These are phyloP conservation scores for Lithophane leautieri DNA, from an alignment of 2,888 invertebrate genomes.

Conservation along the genomic window DNA sequence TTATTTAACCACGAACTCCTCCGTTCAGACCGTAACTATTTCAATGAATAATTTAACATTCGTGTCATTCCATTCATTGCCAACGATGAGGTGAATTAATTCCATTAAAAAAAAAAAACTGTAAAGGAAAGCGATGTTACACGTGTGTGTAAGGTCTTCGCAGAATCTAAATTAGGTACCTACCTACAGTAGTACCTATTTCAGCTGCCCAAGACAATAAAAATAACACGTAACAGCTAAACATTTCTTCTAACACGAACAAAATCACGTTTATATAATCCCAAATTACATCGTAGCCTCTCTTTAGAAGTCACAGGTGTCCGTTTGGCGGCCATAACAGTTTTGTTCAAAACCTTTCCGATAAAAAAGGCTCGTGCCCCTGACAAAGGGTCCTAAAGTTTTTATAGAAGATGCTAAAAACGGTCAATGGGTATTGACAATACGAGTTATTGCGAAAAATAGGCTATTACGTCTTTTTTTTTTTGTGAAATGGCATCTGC, in stretches of 20 bases:
- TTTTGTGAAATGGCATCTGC: neutral
- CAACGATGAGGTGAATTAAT: no score
- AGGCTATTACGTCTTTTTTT: neutral
- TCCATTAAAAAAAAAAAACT: no score
- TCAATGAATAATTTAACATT: no score
- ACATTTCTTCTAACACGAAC: constrained; percentile 23
- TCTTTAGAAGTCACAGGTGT: constrained; percentile 65
- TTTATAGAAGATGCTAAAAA: constrained; percentile 50
- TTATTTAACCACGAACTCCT: no score
- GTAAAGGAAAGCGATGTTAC: no score
- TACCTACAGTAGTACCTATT: neutral
- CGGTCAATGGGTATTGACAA: constrained; percentile 41
- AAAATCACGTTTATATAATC: constrained; percentile 35
- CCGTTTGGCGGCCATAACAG: constrained; percentile 59
- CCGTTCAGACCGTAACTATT: constrained; percentile 3
- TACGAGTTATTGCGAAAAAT: constrained; percentile 41
- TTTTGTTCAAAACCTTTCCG: constrained; percentile 59
- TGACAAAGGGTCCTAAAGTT: constrained; percentile 55
- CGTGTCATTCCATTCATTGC: no score
- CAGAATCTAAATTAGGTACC: constrained; percentile 20
- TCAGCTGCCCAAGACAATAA: neutral
- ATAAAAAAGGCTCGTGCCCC: constrained; percentile 58
- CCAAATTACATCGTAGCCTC: constrained; percentile 44
- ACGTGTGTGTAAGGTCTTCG: no score
- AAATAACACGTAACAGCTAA: constrained; percentile 22